Conservation (phyloP, 2,797 vertebrate species). For the Hyperoplus immaculatus region DNA sequence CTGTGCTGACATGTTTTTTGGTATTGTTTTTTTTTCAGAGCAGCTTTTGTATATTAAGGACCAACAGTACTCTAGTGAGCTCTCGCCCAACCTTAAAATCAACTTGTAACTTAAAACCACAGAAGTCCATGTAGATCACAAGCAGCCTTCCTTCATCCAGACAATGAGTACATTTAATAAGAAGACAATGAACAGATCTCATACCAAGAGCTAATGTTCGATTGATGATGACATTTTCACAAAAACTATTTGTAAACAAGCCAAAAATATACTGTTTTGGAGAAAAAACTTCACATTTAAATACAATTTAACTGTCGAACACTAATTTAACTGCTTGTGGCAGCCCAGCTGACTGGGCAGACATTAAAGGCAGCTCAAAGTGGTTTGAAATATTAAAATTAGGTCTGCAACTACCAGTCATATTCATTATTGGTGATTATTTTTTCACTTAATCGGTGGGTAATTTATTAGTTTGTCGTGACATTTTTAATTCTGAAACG, state of each 20-base stretch:
- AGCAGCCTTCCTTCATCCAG: neutral
- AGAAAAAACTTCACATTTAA: neutral
- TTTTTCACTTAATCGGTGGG: too few relatives aligned
- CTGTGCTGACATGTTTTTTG: conserved; percentile 1
- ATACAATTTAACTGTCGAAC: neutral
- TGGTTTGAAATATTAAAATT: conserved; percentile 12
- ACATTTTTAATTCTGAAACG: too few relatives aligned
- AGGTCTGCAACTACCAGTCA: neutral
- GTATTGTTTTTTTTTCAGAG: conserved; percentile 4
- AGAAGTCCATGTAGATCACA: neutral
- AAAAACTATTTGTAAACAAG: conserved; percentile 7
- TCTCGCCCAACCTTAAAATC: neutral
- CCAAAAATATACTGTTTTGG: neutral
- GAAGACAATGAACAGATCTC: neutral
- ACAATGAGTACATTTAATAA: neutral
- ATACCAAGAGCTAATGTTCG: neutral
- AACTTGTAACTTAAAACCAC: neutral
- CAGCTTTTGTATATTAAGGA: conserved; percentile 16
- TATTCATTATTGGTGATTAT: neutral
- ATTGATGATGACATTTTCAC: neutral
- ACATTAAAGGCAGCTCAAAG: conserved; percentile 15
- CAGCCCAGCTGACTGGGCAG: neutral
- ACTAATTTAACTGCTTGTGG: neutral
- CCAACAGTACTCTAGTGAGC: neutral
- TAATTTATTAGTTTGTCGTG: too few relatives aligned